Evolutionary conservation across 2,113 vertebrate species (phyloP), one percentile per base, ranked within the genome.

Genomic region (Puma concolor): DNA sequence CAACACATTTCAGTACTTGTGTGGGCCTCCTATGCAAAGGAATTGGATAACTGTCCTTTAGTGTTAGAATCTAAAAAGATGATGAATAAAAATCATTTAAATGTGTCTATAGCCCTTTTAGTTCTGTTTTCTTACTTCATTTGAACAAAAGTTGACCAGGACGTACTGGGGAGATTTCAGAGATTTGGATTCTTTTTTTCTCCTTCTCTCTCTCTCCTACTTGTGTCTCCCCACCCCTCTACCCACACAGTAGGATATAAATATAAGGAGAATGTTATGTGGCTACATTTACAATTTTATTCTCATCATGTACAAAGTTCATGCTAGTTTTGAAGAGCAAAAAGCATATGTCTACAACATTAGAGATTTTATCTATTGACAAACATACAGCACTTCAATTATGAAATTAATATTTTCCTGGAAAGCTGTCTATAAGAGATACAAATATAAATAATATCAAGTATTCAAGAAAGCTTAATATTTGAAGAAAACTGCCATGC

Each of bases 391-490:
- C 88, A 84, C n/a, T 63, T 87, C 76, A 93, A 69, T 77, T 44
- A 71, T 72, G 60, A 92, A 71, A 33, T 82, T n/a, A 44, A 33
- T 57, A 44, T 95, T 71, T 97, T 88, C 74, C 81, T 91, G 17
- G 48, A 84, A 88, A 33, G 15, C 57, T 85, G 31, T 57, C 69
- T 71, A 64, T 54, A 74, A 74, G 60, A 57, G 48, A 83, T 87
- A 80, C 94, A 76, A 97, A 54, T 79, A 80, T 41, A 94, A 96
- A 63, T 52, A 91, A 60, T 54, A 80, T 44, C 27, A 82, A 57
- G 6, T 90, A 60, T 69, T 86, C 50, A 69, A 87, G 66, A 57
- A 71, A 80, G 19, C 48, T 41, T 72, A 92, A 13, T 33, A 69
- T 66, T 93, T 50, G 41, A 69, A 96, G 66, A 64, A 92, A 84